A percentile compares a stretch with the other conserved stretches of the same genome.
Conservation (phyloP, 1,140 invertebrate genomes). For the Maniola jurtina region DNA sequence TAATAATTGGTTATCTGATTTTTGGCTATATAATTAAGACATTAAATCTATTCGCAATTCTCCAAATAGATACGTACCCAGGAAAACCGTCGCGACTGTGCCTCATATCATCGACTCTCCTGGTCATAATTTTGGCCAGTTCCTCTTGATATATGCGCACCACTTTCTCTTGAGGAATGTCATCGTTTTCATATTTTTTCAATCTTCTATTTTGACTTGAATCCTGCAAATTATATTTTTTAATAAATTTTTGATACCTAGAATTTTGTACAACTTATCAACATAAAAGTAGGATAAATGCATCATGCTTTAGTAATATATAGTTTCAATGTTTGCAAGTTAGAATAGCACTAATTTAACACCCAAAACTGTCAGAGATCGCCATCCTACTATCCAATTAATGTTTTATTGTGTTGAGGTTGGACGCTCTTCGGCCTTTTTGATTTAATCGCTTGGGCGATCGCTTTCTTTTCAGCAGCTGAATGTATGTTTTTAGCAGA, state of each 20-base stretch:
- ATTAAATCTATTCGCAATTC: not conserved
- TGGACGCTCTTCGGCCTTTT: too few relatives aligned
- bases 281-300: not conserved
- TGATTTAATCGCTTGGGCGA: too few relatives aligned
- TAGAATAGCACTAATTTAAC: too few relatives aligned
- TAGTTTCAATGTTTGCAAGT: not conserved
- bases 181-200: slow-evolving; percentile 94
- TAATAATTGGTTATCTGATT: not conserved
- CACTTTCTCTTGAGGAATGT: slow-evolving; percentile 98
- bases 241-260: not conserved
- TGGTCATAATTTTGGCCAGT: slow-evolving; percentile 93
- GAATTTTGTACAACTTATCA: not conserved
- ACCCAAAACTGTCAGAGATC: too few relatives aligned
- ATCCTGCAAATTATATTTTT: slow-evolving; percentile 61
- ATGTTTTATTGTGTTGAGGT: too few relatives aligned
- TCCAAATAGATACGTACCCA: slow-evolving; percentile 78
- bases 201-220: slow-evolving; percentile 86
- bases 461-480: too few relatives aligned
- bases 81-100: slow-evolving; percentile 85
- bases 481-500: too few relatives aligned
- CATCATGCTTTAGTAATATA: too few relatives aligned
- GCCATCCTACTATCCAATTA: too few relatives aligned
- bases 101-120: slow-evolving; percentile 85
- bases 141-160: slow-evolving; percentile 98
- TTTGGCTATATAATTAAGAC: not conserved